Evolutionary conservation across 2,797 vertebrate genomes (phyloP).

Genomic region (Buceros bicornis): DNA sequence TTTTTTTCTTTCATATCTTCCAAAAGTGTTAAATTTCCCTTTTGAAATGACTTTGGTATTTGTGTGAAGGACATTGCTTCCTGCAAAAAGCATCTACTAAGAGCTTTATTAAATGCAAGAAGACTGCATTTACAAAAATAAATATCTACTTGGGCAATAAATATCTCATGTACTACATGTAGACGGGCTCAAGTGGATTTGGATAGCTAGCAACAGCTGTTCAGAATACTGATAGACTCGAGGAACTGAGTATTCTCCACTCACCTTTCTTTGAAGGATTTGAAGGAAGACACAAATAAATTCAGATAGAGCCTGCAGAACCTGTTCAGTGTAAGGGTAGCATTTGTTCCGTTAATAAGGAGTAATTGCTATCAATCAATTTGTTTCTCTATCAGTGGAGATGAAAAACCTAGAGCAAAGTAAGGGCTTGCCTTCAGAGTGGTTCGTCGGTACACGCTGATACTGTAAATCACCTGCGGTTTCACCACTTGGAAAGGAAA

Average conservation of each 20-base stretch:
- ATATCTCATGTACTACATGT: not conserved
- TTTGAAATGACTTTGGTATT: not conserved
- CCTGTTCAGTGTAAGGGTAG: not conserved
- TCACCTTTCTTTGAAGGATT: conserved; percentile 22
- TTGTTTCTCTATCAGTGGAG: not conserved
- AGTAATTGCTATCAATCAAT: conserved; percentile 49
- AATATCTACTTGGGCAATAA: not conserved
- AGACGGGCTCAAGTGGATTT: not conserved
- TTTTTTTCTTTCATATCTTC: not conserved
- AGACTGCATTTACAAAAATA: not conserved
- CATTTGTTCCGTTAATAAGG: conserved; percentile 12
- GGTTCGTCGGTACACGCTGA: not conserved
- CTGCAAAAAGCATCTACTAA: not conserved
- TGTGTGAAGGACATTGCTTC: not conserved
- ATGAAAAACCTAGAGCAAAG: conserved; percentile 9
- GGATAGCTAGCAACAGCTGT: not conserved
- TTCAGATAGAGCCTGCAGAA: conserved; percentile 43
- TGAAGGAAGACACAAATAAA: conserved; percentile 49
- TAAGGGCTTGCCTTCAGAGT: not conserved
- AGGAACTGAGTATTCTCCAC: conserved; percentile 9
- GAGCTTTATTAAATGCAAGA: conserved; percentile 37
- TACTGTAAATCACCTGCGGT: not conserved
- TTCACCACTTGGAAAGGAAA: not conserved
- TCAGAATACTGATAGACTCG: not conserved
- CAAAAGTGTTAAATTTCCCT: not conserved